Percentiles rank a stretch among this genome's conserved stretches.
phyloP scores from a whole-genome alignment of 64 coral and sea anemone species.

The Stylophora pistillata region DNA sequence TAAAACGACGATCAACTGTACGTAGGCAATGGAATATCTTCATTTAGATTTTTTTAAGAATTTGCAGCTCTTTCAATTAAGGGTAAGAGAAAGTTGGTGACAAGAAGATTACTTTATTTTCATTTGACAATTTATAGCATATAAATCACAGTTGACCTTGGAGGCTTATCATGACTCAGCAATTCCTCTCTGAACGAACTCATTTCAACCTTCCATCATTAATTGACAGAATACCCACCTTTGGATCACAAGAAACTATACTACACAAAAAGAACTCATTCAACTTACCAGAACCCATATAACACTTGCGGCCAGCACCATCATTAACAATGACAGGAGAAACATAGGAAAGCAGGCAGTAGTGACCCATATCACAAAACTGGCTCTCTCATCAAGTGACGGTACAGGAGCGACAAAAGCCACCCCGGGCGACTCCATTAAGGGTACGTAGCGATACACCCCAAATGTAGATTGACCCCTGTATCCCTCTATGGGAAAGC shows the following conservation, averaged over 20 bases:
- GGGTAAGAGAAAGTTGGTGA: too few species aligned
- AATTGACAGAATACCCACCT: not conserved
- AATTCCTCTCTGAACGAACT: too few species aligned
- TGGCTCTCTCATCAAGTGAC: not conserved
- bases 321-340: not conserved
- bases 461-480: slow-evolving; percentile 2
- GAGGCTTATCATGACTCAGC: not conserved
- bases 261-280: not conserved
- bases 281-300: slow-evolving; percentile 11
- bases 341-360: slow-evolving; percentile 3
- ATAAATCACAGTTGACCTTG: not conserved
- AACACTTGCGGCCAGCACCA: not conserved
- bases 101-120: too few species aligned
- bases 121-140: too few species aligned
- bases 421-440: slow-evolving; percentile 19
- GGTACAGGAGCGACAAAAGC: not conserved
- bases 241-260: too few species aligned
- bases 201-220: too few species aligned
- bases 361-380: not conserved
- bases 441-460: slow-evolving; percentile 20
- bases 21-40: too few species aligned
- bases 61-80: too few species aligned
- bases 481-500: slow-evolving; percentile 5
- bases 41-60: too few species aligned
- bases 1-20: too few species aligned